A percentile compares a stretch with the other conserved stretches of the same genome.
phyloP scores from a whole-genome alignment of 2,888 invertebrate species.

The Cecidostiba fungosa region DNA sequence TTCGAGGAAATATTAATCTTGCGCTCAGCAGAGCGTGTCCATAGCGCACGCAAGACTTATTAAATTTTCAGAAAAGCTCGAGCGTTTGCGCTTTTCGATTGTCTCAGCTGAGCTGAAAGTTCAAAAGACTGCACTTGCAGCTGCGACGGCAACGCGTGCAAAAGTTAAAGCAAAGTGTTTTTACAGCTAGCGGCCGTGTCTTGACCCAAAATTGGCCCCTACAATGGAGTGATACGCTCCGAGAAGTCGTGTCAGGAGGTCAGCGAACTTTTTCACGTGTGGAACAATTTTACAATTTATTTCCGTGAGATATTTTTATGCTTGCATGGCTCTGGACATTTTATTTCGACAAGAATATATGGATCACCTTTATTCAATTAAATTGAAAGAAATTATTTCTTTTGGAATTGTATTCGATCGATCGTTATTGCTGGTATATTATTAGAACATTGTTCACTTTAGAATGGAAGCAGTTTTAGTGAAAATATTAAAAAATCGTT shows the following conservation, averaged over 20 bases:
- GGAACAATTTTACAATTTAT: neutral
- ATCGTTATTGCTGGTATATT: too few species aligned
- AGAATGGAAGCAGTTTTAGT: too few species aligned
- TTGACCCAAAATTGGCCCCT: slow-evolving; percentile 37
- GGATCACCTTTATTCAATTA: too few species aligned
- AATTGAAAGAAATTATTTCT: too few species aligned
- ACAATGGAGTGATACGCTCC: slow-evolving; percentile 6
- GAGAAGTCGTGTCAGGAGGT: neutral
- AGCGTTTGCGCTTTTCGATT: neutral
- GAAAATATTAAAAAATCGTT: too few species aligned
- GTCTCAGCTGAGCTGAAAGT: slow-evolving; percentile 53
- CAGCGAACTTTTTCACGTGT: neutral
- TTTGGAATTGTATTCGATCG: too few species aligned
- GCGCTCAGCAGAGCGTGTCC: neutral
- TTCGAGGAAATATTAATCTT: neutral
- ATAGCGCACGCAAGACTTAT: slow-evolving; percentile 30
- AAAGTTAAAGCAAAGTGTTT: slow-evolving; percentile 25
- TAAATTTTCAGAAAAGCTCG: slow-evolving; percentile 61
- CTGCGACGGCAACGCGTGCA: neutral
- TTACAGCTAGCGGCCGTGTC: slow-evolving; percentile 17
- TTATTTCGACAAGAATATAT: too few species aligned
- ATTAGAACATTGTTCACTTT: too few species aligned
- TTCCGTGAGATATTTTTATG: neutral
- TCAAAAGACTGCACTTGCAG: neutral
- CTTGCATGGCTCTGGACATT: neutral